Base-by-base conservation (phyloP, 2,888 invertebrate species). In the Andrena dorsata region DNA sequence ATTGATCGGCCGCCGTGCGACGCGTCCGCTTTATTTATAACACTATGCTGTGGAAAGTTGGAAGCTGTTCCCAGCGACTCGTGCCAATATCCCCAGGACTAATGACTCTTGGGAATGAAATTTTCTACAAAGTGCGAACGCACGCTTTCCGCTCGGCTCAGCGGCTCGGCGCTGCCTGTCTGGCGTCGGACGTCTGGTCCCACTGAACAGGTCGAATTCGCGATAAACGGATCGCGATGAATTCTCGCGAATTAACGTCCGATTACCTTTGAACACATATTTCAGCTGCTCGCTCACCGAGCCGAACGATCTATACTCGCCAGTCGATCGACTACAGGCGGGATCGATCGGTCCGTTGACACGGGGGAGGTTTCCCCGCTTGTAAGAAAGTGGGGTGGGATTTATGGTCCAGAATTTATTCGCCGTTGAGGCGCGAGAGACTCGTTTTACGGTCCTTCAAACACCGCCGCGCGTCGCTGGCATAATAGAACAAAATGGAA, bases 241-340 rank as follows among this genome's bases (percentile, higher is more conserved):
- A 83, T 83, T 72, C 32, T 60, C 83, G 35, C 58, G 35, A 68
- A 76, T 79, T 83, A 83, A 78, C 72, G 76, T 63, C 65, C 83
- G 80, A 86, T 85, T 76, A 76, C 70, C 56, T 82, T 71, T 86
- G 76, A 88, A 86, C n/a, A n/a, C n/a, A n/a, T 87, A 86, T 86
- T 85, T 87, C 77, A 86, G 66, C 69, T 75, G 72, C 86, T 75
- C 83, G 81, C 86, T 85, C 64, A 26, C 49, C 51, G 20, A 28
- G 63, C 28, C 49, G 76, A 66, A 71, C 58, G 63, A 70, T 66
- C 70, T 56, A 8, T 70, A 35, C 26, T 32, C 35, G 20, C 6
- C n/a, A n/a, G n/a, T n/a, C n/a, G 58, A 32, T 68, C 56, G 49
- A 69, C 20, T 16, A 56, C 66, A 58, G 60, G 16, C 61, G 58